A percentile compares a stretch with the other conserved stretches of the same genome.
phyloP scores from a whole-genome alignment of 2,113 vertebrate genomes.

The Silurus glanis region DNA sequence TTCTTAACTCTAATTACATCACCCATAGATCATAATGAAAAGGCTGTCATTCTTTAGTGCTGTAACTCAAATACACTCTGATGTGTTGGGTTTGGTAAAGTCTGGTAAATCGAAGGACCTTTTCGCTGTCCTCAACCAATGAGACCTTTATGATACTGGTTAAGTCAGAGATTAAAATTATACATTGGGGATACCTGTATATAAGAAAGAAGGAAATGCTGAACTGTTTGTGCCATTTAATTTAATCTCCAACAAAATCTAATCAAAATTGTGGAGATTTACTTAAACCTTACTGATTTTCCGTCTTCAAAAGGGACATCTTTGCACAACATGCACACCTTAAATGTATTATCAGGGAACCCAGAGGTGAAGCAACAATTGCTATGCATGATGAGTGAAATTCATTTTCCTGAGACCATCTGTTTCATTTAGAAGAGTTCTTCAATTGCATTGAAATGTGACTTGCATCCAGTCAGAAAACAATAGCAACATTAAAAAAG shows the following conservation, averaged over 20 bases:
- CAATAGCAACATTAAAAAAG: not conserved
- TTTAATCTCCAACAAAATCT: constrained; percentile 13
- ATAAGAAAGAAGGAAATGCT: not conserved
- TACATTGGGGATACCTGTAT: not conserved
- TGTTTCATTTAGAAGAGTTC: constrained; percentile 25
- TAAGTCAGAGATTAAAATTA: not conserved
- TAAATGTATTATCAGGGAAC: constrained; percentile 22
- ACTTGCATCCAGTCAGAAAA: not conserved
- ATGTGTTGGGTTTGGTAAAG: not conserved
- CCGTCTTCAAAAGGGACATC: not conserved
- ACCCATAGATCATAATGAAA: constrained; percentile 15
- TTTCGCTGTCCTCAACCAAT: not conserved
- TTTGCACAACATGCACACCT: not conserved
- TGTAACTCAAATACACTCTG: not conserved
- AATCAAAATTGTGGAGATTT: constrained; percentile 26
- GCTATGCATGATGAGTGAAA: constrained; percentile 28
- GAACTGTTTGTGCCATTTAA: not conserved
- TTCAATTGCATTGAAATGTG: constrained; percentile 20
- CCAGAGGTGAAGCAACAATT: constrained; percentile 16
- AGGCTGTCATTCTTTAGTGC: not conserved
- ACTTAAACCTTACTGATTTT: constrained; percentile 35
- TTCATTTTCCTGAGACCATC: constrained; percentile 7
- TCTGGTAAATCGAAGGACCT: not conserved
- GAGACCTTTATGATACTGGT: not conserved
- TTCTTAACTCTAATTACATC: not conserved